Conservation (phyloP, 2,888 invertebrate genomes). For the Dryomyza anilis region DNA sequence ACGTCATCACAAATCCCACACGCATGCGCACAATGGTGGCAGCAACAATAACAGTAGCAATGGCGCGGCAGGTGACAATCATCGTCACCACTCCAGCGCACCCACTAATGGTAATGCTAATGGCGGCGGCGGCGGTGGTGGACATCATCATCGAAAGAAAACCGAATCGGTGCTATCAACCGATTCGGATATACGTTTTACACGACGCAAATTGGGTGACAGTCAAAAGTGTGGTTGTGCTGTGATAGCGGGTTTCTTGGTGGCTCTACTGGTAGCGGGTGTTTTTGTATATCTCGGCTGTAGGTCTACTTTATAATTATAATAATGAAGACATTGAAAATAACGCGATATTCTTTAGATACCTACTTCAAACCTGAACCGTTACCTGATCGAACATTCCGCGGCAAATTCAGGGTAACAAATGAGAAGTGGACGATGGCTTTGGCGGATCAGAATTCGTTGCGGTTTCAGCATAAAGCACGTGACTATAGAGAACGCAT, state of each 20-base stretch:
- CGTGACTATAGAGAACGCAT: conserved; percentile 77
- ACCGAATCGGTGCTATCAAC: conserved; percentile 80
- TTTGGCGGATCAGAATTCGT: conserved; percentile 70
- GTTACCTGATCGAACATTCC: conserved; percentile 79
- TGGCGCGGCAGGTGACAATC: conserved; percentile 6
- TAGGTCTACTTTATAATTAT: conserved; percentile 56
- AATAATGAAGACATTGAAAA: background rate
- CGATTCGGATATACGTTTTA: conserved; percentile 88
- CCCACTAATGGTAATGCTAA: conserved; percentile 26
- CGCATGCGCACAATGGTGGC: conserved; percentile 25
- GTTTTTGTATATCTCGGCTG: conserved; percentile 69
- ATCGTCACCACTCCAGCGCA: conserved; percentile 38
- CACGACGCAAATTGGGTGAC: conserved; percentile 80
- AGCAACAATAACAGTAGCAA: conserved; percentile 1
- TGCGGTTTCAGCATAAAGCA: conserved; percentile 75
- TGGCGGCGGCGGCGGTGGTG: too few relatives aligned
- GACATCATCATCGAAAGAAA: conserved; percentile 50
- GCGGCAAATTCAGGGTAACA: conserved; percentile 77
- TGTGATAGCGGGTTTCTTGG: conserved; percentile 80
- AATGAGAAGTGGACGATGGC: conserved; percentile 73
- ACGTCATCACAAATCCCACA: conserved; percentile 50
- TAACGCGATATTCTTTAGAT: conserved; percentile 42
- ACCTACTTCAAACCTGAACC: conserved; percentile 65
- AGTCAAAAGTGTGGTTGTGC: conserved; percentile 88
- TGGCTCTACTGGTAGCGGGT: conserved; percentile 76